Evolutionary conservation across 35 echinoderm and acorn worm genomes (phyloP).

Genomic region (Apostichopus japonicus): DNA sequence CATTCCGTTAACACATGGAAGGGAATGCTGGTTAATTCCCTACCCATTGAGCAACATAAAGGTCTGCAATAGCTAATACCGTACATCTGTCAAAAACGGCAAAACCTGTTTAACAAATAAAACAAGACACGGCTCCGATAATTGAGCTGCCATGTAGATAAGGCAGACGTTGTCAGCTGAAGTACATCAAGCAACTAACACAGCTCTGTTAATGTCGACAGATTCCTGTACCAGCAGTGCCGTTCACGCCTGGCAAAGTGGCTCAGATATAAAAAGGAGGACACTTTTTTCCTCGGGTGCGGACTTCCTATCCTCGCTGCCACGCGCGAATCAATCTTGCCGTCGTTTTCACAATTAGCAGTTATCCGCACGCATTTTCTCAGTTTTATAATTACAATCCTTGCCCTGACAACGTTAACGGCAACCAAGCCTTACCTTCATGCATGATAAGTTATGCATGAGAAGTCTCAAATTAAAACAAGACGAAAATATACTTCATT

Average conservation of each 20-base stretch:
- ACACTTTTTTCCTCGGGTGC: background rate
- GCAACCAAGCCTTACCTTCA: background rate
- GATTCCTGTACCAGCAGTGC: background rate
- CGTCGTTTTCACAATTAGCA: background rate
- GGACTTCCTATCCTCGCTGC: background rate
- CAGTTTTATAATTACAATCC: background rate
- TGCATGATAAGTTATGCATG: constrained; percentile 14
- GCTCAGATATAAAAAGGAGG: background rate
- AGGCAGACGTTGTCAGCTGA: background rate
- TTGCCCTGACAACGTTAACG: background rate
- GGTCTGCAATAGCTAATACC: too few species aligned
- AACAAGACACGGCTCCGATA: too few species aligned
- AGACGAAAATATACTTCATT: background rate
- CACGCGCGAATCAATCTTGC: background rate
- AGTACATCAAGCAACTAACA: background rate
- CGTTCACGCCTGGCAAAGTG: background rate
- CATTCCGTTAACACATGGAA: too few species aligned
- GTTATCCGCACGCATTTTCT: background rate
- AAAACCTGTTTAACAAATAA: too few species aligned
- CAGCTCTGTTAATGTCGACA: background rate
- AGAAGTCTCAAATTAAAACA: background rate
- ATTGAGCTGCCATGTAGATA: background rate
- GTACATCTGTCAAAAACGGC: too few species aligned
- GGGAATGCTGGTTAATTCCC: too few species aligned
- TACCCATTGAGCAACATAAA: too few species aligned